Evolutionary conservation across 1,140 invertebrate genomes (phyloP).

Genomic region (Lepidurus arcticus): DNA sequence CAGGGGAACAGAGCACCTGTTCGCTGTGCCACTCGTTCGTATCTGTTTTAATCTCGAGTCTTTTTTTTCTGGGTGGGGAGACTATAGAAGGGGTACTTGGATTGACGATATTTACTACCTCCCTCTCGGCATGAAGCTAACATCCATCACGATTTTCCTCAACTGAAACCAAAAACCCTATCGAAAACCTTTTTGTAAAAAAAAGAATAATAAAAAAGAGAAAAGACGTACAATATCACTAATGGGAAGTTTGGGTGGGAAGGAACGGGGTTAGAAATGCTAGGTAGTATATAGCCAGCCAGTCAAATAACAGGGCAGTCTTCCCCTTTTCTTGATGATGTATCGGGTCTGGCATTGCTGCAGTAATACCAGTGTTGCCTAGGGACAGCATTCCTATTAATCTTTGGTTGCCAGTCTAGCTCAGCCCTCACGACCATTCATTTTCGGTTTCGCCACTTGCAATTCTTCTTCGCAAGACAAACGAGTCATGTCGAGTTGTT

Average conservation of each 20-base stretch:
- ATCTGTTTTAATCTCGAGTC: neutral
- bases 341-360: neutral
- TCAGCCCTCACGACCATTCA: neutral
- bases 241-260: neutral
- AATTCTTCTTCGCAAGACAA: neutral
- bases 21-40: neutral
- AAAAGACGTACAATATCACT: conserved; percentile 7
- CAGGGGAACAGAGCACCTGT: neutral
- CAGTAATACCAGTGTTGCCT: conserved; percentile 10
- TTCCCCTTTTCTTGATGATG: neutral
- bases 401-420: neutral
- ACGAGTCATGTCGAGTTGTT: neutral
- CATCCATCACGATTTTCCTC: neutral
- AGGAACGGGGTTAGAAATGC: neutral
- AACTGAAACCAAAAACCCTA: conserved; percentile 6
- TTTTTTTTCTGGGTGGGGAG: neutral
- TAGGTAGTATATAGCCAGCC: neutral
- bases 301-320: neutral
- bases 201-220: too few species aligned
- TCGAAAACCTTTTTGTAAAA: neutral
- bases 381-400: neutral
- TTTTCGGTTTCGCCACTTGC: neutral
- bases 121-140: neutral
- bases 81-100: neutral
- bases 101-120: neutral